Evolutionary conservation across 2,888 invertebrate species (phyloP).

Genomic region (Maniola hyperantus): DNA sequence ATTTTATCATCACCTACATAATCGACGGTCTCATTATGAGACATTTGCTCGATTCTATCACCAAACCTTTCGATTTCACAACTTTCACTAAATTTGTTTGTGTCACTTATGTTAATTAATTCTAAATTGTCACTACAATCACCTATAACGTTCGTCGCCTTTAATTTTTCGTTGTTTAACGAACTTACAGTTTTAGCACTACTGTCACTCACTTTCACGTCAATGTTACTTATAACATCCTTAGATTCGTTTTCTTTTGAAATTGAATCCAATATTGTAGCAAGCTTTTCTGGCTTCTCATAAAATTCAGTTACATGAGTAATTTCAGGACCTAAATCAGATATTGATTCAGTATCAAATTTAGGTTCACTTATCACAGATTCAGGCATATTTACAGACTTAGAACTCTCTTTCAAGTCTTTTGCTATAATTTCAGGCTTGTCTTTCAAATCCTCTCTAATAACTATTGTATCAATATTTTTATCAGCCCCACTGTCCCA

Average conservation of each 20-base stretch:
- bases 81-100: constrained; percentile 32
- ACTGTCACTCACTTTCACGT: constrained; percentile 26
- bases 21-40: constrained; percentile 54
- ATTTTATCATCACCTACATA: constrained; percentile 45
- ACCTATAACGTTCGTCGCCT: constrained; percentile 20
- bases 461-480: constrained; percentile 15
- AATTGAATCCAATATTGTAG: constrained; percentile 10
- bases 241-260: constrained; percentile 20
- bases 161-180: constrained; percentile 34
- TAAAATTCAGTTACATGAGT: constrained; percentile 20
- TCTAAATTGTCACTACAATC: constrained; percentile 35
- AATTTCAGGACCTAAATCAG: constrained; percentile 25
- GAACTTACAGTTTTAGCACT: constrained; percentile 33
- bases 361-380: constrained; percentile 39
- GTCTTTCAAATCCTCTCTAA: constrained; percentile 22
- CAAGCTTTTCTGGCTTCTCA: constrained; percentile 15
- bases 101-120: constrained; percentile 47
- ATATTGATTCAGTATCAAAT: constrained; percentile 22
- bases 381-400: constrained; percentile 26
- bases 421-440: constrained; percentile 25
- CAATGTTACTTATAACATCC: constrained; percentile 22
- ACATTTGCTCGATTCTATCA: constrained; percentile 55
- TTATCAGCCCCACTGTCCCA: constrained; percentile 11
- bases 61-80: constrained; percentile 43
- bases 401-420: constrained; percentile 20